Evolutionary conservation across 2,888 invertebrate genomes (phyloP).

Genomic region (Xylophagus ater): DNA sequence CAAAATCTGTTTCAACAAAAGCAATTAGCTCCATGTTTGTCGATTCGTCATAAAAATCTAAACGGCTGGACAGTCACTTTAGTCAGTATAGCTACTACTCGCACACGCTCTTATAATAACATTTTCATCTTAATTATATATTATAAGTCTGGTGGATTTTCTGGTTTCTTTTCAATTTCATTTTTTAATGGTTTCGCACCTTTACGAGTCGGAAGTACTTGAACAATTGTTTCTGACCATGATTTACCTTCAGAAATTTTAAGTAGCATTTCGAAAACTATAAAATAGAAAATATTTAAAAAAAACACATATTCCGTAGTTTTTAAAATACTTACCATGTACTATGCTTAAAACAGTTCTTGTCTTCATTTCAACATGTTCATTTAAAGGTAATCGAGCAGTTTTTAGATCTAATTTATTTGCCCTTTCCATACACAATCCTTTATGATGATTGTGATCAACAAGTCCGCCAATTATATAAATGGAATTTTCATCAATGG

Average conservation of each 20-base stretch:
- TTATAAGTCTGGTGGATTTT: no score
- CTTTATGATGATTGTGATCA: conserved; percentile 95
- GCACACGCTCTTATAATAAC: no score
- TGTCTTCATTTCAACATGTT: conserved; percentile 83
- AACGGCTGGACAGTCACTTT: no score
- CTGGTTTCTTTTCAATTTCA: no score
- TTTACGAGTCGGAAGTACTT: conserved; percentile 67
- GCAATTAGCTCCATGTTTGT: no score
- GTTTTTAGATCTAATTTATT: conserved; percentile 64
- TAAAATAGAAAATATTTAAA: conserved; percentile 26
- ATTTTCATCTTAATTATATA: no score
- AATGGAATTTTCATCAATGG: conserved; percentile 61
- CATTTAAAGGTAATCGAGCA: conserved; percentile 76
- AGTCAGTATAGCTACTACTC: no score
- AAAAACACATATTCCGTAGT: not conserved
- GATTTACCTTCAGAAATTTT: conserved; percentile 61
- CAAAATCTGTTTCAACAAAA: no score
- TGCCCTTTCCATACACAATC: conserved; percentile 75
- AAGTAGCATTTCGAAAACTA: conserved; percentile 76
- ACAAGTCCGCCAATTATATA: conserved; percentile 97
- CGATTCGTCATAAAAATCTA: no score
- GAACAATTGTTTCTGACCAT: conserved; percentile 69
- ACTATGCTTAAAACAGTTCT: conserved; percentile 91
- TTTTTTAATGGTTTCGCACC: conserved; percentile 51
- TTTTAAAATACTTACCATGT: conserved; percentile 55